A percentile compares a stretch with the other conserved stretches of the same genome.
phyloP scores from a whole-genome alignment of 53 echinoderm and acorn worm species.

The Holothuria leucospilota region DNA sequence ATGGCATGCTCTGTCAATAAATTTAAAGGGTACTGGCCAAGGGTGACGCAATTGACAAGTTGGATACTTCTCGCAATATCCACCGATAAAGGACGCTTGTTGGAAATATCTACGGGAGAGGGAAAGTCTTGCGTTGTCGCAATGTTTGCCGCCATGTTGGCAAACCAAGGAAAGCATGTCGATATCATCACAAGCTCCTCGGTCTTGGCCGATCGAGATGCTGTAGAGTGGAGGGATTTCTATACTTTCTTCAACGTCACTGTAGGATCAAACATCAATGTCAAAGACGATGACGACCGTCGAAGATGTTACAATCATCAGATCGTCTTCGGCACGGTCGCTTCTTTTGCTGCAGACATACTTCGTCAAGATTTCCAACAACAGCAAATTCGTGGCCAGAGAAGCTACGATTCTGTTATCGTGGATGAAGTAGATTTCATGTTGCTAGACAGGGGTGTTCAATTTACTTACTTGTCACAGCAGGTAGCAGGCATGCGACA shows the following conservation, averaged over 20 bases:
- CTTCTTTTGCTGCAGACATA: not conserved
- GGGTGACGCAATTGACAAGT: not conserved
- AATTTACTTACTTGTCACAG: slow-evolving; percentile 4
- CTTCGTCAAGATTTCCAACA: not conserved
- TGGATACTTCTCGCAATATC: not conserved
- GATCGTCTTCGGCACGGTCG: not conserved
- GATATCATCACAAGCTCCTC: not conserved
- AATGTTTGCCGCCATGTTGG: not conserved
- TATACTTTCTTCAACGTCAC: not conserved
- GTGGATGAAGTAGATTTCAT: slow-evolving; percentile 16
- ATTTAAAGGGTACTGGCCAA: not conserved
- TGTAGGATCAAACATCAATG: not conserved
- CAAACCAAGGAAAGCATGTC: not conserved
- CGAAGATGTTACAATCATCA: not conserved
- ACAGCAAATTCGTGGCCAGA: not conserved
- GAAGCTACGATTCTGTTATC: not conserved
- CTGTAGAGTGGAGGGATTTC: not conserved
- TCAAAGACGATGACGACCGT: not conserved
- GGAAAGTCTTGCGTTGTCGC: slow-evolving; percentile 10
- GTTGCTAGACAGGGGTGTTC: not conserved
- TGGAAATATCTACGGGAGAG: not conserved
- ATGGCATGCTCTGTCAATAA: not conserved
- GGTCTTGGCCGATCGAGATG: not conserved
- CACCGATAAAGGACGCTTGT: not conserved
- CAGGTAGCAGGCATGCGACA: not conserved